phyloP scores from a whole-genome alignment of 1,140 invertebrate species.

The Zaprionus africanus region DNA sequence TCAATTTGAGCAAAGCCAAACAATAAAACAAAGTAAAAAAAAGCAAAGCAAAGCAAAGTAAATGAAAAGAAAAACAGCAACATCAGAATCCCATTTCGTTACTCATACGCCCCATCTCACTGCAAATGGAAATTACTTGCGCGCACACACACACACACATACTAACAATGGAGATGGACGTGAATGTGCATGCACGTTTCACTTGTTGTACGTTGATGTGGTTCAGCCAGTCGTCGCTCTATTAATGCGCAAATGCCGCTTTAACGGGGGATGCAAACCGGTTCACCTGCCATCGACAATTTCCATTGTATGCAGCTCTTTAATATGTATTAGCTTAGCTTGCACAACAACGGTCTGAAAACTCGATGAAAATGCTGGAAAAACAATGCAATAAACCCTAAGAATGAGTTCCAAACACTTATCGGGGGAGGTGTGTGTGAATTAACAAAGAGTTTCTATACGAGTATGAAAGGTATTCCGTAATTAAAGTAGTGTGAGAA shows the following conservation, averaged over 20 bases:
- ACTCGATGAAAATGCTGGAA: background rate
- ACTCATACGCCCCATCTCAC: conserved; percentile 20
- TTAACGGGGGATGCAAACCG: conserved; percentile 1
- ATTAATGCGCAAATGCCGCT: conserved; percentile 7
- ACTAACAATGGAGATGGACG: background rate
- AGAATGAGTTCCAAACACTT: background rate
- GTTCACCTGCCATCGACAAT: conserved; percentile 4
- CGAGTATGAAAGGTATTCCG: too few species aligned
- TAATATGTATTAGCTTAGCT: conserved; percentile 1
- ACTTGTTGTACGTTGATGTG: background rate
- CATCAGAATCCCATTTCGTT: conserved; percentile 4
- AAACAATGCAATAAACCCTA: background rate
- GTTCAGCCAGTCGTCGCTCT: conserved; percentile 3
- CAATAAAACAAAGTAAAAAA: background rate
- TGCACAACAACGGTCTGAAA: background rate
- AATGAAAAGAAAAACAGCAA: background rate
- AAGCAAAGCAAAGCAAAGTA: background rate
- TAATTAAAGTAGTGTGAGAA: too few species aligned
- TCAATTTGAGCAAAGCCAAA: conserved; percentile 24
- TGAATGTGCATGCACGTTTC: conserved; percentile 10
- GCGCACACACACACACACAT: background rate
- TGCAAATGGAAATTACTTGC: background rate
- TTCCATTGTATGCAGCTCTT: background rate
- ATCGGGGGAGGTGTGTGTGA: too few species aligned
- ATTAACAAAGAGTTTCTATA: too few species aligned